phyloP scores from a whole-genome alignment of 2,888 invertebrate species.

The Eupithecia subfuscata region DNA sequence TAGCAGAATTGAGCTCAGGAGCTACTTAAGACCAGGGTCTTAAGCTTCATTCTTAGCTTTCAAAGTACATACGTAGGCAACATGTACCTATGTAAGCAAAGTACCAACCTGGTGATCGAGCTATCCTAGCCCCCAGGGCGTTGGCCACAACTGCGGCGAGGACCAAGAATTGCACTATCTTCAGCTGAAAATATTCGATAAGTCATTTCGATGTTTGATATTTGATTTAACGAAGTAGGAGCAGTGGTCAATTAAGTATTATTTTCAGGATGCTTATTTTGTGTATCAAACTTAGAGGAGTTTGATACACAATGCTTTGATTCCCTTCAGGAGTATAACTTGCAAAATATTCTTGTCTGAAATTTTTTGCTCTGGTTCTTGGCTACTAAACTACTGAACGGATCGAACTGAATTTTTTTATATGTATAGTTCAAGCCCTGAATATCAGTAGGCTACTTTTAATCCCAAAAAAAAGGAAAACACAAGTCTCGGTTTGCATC shows the following conservation, averaged over 20 bases:
- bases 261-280: background rate
- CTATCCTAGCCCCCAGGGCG: constrained; percentile 42
- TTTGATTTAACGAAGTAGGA: background rate
- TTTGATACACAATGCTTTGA: background rate
- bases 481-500: background rate
- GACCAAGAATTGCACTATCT: constrained; percentile 37
- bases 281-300: no score
- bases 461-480: background rate
- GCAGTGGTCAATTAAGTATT: background rate
- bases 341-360: background rate
- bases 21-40: no score
- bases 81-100: background rate
- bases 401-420: background rate
- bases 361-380: background rate
- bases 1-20: no score
- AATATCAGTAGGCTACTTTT: background rate
- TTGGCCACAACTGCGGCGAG: constrained; percentile 37
- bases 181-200: constrained; percentile 29
- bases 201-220: background rate
- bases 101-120: constrained; percentile 50
- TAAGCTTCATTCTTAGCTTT: background rate
- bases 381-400: background rate
- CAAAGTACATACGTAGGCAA: background rate
- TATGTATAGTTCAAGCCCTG: background rate
- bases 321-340: background rate